Evolutionary conservation across 2,113 vertebrate genomes (phyloP).

Genomic region (Arizona elegans): DNA sequence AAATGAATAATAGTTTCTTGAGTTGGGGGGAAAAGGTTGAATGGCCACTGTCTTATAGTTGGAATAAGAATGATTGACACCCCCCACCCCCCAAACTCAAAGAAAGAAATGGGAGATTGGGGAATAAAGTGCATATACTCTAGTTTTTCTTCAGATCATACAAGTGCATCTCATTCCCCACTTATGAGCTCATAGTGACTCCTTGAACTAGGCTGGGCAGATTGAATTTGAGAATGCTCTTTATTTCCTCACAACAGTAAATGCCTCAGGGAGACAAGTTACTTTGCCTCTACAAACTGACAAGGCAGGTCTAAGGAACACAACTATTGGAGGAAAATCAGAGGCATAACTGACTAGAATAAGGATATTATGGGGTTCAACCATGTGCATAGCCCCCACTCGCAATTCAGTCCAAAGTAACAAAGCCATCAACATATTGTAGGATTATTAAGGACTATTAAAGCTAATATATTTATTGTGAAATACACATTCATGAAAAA

Average conservation of each 20-base stretch:
- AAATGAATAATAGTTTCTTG: constrained; percentile 31
- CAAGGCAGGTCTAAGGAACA: not conserved
- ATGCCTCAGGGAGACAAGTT: not conserved
- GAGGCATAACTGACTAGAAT: not conserved
- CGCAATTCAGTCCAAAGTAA: not conserved
- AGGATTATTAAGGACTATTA: not conserved
- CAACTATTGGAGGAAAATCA: not conserved
- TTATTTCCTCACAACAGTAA: not conserved
- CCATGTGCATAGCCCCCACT: not conserved
- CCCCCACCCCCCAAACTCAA: not conserved
- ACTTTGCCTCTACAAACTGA: not conserved
- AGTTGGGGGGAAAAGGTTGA: not conserved
- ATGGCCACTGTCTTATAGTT: constrained; percentile 21
- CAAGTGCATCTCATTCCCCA: not conserved
- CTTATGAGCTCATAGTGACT: not conserved
- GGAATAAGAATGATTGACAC: not conserved
- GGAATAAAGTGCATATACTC: not conserved
- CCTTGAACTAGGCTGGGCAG: not conserved
- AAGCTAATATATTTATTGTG: not conserved
- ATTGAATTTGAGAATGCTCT: not conserved
- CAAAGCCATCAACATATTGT: not conserved
- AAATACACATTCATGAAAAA: not conserved
- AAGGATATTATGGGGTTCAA: not conserved
- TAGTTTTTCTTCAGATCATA: not conserved
- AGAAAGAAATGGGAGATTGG: not conserved